A percentile compares a stretch with the other conserved stretches of the same genome.
These are phyloP conservation scores for Colaptes auratus DNA, from an alignment of 2,113 vertebrate genomes.

Conservation along the genomic window DNA sequence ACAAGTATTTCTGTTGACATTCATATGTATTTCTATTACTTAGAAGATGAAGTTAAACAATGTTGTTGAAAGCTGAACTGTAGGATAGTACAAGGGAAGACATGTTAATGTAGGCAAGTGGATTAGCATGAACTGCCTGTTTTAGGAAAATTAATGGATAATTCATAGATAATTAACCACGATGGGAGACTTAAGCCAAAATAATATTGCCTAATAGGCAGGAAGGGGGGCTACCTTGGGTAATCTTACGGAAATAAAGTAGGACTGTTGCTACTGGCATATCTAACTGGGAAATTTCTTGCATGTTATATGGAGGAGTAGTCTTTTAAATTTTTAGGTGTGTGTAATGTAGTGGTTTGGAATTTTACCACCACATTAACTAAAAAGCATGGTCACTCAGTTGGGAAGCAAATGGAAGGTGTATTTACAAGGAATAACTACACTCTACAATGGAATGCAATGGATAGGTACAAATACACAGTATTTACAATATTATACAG, in stretches of 20 bases:
- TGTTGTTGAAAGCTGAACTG: background rate
- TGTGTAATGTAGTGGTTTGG: no score
- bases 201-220: background rate
- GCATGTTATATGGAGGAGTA: background rate
- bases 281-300: background rate
- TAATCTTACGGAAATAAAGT: background rate
- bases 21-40: background rate
- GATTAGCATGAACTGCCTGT: constrained; percentile 6
- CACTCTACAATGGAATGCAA: no score
- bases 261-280: background rate
- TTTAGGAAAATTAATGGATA: constrained; percentile 15
- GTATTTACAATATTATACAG: no score
- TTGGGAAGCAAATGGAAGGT: no score
- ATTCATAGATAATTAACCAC: constrained; percentile 40
- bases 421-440: no score
- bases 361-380: no score
- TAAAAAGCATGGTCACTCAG: no score
- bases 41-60: background rate
- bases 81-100: background rate
- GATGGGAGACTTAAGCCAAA: constrained; percentile 11
- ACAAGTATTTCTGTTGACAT: background rate
- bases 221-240: background rate
- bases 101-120: constrained; percentile 6
- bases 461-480: no score
- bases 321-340: background rate